Conservation (phyloP, 2,797 vertebrate species). For the Falco berigora region DNA sequence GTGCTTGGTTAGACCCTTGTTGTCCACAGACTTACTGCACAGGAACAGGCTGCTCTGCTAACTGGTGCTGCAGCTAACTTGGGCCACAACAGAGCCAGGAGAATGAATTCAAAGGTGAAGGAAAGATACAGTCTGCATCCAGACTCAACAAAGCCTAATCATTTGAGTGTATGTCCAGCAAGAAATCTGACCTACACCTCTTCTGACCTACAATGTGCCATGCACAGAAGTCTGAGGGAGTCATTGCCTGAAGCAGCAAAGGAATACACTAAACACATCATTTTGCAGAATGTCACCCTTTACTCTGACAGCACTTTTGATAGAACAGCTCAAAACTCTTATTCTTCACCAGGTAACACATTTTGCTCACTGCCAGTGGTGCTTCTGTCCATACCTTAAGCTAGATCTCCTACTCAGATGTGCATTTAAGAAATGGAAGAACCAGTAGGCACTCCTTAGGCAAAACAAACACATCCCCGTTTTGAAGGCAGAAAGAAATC, state of each 20-base stretch:
- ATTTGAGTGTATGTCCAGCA: not conserved
- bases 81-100: not conserved
- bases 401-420: not conserved
- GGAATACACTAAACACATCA: not conserved
- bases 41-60: not conserved
- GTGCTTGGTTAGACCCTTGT: not conserved
- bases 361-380: not conserved
- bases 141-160: not conserved
- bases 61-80: not conserved
- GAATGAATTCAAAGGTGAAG: not conserved
- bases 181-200: not conserved
- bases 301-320: not conserved
- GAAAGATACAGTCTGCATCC: not conserved
- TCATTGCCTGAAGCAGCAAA: not conserved
- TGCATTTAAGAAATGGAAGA: not conserved
- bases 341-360: not conserved
- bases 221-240: not conserved
- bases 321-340: not conserved
- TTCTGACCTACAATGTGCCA: not conserved
- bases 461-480: not conserved
- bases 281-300: not conserved
- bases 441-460: not conserved
- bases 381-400: not conserved
- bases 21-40: not conserved
- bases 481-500: not conserved